Percentiles rank a stretch among this genome's conserved stretches.
These are phyloP conservation scores for Synanthedon tipuliformis DNA, from an alignment of 2,888 invertebrate genomes.

Conservation along the genomic window DNA sequence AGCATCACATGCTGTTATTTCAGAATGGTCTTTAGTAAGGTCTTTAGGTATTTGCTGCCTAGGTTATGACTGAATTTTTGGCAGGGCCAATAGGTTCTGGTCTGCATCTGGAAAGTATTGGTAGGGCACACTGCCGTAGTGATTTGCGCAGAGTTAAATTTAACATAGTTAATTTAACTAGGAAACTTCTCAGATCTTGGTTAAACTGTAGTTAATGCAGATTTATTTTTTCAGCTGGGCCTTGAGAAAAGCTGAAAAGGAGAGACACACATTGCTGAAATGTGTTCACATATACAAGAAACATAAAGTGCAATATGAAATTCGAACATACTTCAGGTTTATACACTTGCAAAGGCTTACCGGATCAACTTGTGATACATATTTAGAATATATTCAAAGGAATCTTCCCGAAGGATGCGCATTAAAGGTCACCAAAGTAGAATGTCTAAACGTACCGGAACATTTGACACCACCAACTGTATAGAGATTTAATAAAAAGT, in stretches of 20 bases:
- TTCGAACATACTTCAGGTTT: slow-evolving; percentile 90
- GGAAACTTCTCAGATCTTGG: not conserved
- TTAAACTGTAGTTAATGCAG: too few relatives aligned
- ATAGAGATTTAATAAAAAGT: not conserved
- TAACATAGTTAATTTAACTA: not conserved
- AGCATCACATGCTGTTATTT: too few relatives aligned
- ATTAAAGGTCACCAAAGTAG: slow-evolving; percentile 87
- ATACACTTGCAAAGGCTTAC: slow-evolving; percentile 87
- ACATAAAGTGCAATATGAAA: slow-evolving; percentile 95
- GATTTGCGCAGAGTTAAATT: too few relatives aligned
- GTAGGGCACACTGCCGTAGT: too few relatives aligned
- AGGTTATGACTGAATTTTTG: too few relatives aligned
- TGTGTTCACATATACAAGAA: slow-evolving; percentile 93
- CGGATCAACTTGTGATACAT: slow-evolving; percentile 95
- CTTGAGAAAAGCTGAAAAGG: slow-evolving; percentile 77
- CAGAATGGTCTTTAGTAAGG: too few relatives aligned
- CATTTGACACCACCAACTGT: slow-evolving; percentile 27
- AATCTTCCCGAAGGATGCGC: slow-evolving; percentile 98
- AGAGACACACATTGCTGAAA: slow-evolving; percentile 84
- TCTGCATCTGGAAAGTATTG: too few relatives aligned
- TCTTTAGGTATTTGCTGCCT: too few relatives aligned
- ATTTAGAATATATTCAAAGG: slow-evolving; percentile 94
- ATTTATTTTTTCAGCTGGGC: slow-evolving; percentile 73
- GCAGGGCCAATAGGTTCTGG: too few relatives aligned
- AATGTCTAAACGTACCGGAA: slow-evolving; percentile 67